Conservation (phyloP, 2,797 vertebrate species). For the Graptemys geographica region DNA sequence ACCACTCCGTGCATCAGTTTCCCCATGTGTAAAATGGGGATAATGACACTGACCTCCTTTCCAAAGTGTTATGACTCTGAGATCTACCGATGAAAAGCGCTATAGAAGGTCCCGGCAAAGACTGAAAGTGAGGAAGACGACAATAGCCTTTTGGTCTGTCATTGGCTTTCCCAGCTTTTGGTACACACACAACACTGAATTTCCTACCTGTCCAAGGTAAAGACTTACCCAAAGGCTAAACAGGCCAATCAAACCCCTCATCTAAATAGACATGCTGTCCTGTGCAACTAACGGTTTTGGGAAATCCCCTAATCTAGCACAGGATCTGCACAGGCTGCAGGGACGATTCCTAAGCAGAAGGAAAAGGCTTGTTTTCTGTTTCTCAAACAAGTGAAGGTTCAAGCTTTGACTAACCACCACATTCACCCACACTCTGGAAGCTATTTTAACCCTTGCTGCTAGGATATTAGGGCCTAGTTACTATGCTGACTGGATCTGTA, state of each 20-base stretch:
- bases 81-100: background rate
- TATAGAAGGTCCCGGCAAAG: background rate
- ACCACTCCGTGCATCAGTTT: background rate
- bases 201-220: background rate
- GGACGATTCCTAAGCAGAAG: background rate
- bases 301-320: background rate
- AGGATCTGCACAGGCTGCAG: background rate
- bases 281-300: background rate
- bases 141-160: background rate
- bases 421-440: background rate
- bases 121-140: background rate
- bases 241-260: background rate
- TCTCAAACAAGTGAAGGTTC: too few relatives aligned
- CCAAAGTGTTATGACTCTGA: background rate
- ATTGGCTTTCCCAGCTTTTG: background rate
- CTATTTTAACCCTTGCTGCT: background rate
- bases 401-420: background rate
- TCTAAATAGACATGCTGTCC: background rate
- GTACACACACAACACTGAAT: background rate
- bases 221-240: background rate
- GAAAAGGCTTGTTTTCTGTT: background rate
- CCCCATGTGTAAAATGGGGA: background rate
- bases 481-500: accelerated
- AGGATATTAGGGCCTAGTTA: background rate
- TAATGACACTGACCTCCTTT: background rate